Evolutionary conservation across 1,140 invertebrate species (phyloP), one percentile per base, ranked within the genome.

Genomic region (Aphaenogaster rudis): DNA sequence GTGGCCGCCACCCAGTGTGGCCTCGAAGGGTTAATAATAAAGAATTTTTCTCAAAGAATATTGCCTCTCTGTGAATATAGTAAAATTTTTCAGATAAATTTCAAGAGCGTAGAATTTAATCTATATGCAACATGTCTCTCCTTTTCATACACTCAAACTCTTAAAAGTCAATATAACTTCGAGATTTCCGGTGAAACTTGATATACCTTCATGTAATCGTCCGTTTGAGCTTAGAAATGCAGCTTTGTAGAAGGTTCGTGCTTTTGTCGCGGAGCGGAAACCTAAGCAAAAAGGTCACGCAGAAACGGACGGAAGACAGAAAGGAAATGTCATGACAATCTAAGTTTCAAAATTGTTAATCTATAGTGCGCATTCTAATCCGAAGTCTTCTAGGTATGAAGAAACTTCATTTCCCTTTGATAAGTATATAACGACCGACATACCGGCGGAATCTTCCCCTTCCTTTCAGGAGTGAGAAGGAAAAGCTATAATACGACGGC

Each of bases 301-400:
- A 33, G 28, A 48, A 59, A 50, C 6, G 80, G 13, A 39, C 15
- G 11, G 11, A 57, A 61, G 13, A 67, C 3, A 36, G 13, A 61
- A 76, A 61, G 28, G 33, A 4, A 2, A 39, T 3, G 42, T 39
- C 42, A 42, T 39, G 66, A 81, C 66, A 5, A 45, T 9, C 7
- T 17, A 21, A 84, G 54, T 84, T 84, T 74, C 39, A 76, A 71
- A 63, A 74, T 76, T 50, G 80, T 84, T 82, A 82, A 82, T 63
- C 69, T 28, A 64, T 63, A 74, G 42, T 57, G 67, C 67, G 36
- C 69, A 54, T 48, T 39, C 69, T 33, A 67, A 82, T 74, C 54
- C 42, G 9, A 28, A 50, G 28, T 61, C 28, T 50, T n/a, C 17
- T 42, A 28, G 45, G 42, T 59, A 61, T 33, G 17, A 33, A 11